Conservation (phyloP, 2,797 vertebrate species). For the Champsocephalus gunnari region DNA sequence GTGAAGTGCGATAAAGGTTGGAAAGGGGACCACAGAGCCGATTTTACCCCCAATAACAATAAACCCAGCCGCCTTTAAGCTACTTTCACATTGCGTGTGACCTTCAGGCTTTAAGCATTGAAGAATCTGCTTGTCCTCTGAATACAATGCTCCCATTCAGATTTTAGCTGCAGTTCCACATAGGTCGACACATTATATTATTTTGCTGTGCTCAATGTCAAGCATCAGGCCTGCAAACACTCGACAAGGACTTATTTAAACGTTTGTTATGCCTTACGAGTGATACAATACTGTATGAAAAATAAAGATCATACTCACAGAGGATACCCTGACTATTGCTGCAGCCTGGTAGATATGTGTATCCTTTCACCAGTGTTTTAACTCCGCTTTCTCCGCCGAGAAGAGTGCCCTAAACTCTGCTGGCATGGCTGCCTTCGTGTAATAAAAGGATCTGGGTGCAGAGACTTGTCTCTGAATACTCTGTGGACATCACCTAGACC, state of each 20-base stretch:
- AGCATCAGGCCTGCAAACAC: background rate
- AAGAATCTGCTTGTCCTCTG: constrained; percentile 26
- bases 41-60: constrained; percentile 53
- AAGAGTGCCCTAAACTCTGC: constrained; percentile 41
- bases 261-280: background rate
- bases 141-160: constrained; percentile 23
- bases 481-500: constrained; percentile 75
- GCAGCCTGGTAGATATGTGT: constrained; percentile 22
- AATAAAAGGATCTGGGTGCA: constrained; percentile 80
- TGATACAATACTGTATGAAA: background rate
- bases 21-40: constrained; percentile 19
- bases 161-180: background rate
- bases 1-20: constrained; percentile 8
- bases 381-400: constrained; percentile 27
- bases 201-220: background rate
- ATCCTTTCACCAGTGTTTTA: constrained; percentile 39
- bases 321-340: constrained; percentile 16
- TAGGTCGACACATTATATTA: background rate
- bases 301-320: constrained; percentile 60
- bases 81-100: constrained; percentile 44
- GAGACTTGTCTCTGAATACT: constrained; percentile 76
- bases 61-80: constrained; percentile 42
- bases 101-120: constrained; percentile 33
- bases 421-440: constrained; percentile 74
- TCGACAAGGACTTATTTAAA: background rate